Evolutionary conservation across 1,140 invertebrate genomes (phyloP).

Genomic region (Mamestra configurata): DNA sequence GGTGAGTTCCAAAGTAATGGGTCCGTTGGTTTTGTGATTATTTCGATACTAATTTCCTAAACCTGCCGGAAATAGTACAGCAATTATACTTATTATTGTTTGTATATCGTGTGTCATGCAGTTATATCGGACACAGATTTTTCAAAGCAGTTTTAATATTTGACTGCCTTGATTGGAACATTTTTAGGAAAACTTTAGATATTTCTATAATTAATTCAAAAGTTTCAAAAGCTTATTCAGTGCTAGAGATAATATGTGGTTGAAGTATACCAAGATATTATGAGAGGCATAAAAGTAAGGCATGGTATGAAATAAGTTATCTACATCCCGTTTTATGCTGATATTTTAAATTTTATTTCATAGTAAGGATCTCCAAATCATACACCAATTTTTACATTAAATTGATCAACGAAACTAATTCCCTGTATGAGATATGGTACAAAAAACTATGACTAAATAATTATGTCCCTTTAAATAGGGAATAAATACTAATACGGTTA

Average conservation of each 20-base stretch:
- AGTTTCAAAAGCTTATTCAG: too few relatives aligned
- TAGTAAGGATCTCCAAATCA: neutral
- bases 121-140: slow-evolving; percentile 23
- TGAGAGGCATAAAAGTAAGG: too few relatives aligned
- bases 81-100: slow-evolving; percentile 51
- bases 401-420: neutral
- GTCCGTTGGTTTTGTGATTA: slow-evolving; percentile 76
- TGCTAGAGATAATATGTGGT: too few relatives aligned
- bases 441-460: slow-evolving; percentile 15
- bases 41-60: slow-evolving; percentile 77
- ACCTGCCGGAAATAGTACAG: slow-evolving; percentile 62
- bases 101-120: slow-evolving; percentile 43
- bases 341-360: neutral
- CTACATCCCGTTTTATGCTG: too few relatives aligned
- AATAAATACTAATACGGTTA: slow-evolving; percentile 36
- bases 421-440: neutral
- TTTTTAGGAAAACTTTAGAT: too few relatives aligned
- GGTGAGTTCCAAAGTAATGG: slow-evolving; percentile 77
- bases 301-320: neutral
- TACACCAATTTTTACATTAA: neutral
- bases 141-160: too few relatives aligned
- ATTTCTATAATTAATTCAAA: too few relatives aligned
- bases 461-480: neutral
- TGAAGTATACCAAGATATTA: too few relatives aligned
- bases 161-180: too few relatives aligned